Evolutionary conservation across 2,113 vertebrate species (phyloP).

Genomic region (Struthio camelus): DNA sequence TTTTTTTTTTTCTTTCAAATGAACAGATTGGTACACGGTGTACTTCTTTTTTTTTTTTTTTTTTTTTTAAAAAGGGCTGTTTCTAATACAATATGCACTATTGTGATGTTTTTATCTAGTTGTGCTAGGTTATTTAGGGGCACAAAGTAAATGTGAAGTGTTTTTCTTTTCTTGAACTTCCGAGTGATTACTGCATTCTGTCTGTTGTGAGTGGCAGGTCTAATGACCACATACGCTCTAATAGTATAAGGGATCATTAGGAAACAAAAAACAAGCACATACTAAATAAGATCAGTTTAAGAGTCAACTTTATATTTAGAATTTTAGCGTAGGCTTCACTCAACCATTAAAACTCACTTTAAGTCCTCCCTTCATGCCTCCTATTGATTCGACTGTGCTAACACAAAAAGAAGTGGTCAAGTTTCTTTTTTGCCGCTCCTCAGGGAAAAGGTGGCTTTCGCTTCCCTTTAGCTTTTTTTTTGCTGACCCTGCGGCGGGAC

Average conservation of each 20-base stretch:
- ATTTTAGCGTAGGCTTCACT: not conserved
- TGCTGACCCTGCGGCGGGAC: not conserved
- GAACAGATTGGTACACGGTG: not conserved
- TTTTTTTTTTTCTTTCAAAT: not conserved
- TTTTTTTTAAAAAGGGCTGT: not conserved
- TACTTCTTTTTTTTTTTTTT: not conserved
- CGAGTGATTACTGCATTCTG: conserved; percentile 62
- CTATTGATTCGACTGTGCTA: conserved; percentile 40
- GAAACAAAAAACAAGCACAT: conserved; percentile 53
- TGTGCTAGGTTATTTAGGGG: conserved; percentile 59
- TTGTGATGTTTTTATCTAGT: conserved; percentile 50
- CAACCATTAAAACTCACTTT: conserved; percentile 19
- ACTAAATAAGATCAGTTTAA: conserved; percentile 52
- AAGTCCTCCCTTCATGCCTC: conserved; percentile 2
- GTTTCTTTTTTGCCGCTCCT: not conserved
- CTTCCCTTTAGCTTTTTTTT: not conserved
- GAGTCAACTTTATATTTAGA: conserved; percentile 63
- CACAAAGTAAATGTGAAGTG: conserved; percentile 57
- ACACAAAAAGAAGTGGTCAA: not conserved
- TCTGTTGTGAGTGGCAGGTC: conserved; percentile 61
- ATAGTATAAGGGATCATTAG: conserved; percentile 57
- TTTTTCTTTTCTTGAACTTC: conserved; percentile 65
- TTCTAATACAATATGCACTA: not conserved
- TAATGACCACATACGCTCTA: conserved; percentile 49
- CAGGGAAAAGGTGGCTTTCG: fast-evolving